These are phyloP conservation scores for Oophaga pumilio DNA, from an alignment of 2,113 vertebrate genomes.

Conservation along the genomic window DNA sequence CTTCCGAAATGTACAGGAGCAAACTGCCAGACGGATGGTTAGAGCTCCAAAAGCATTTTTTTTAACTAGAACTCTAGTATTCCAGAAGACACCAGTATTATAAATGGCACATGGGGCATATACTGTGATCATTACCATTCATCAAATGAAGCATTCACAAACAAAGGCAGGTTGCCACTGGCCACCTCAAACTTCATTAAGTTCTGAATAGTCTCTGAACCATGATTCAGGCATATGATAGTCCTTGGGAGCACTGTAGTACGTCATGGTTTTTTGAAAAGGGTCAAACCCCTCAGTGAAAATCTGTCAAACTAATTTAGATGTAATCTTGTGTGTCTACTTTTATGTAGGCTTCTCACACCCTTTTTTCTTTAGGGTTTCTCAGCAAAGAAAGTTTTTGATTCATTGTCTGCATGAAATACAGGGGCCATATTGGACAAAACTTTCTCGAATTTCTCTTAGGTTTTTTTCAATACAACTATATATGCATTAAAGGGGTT, in stretches of 20 bases:
- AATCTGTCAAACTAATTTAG: not conserved
- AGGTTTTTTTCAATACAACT: too few species aligned
- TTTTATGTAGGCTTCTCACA: not conserved
- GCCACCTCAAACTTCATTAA: not conserved
- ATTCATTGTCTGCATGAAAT: not conserved
- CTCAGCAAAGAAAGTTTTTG: not conserved
- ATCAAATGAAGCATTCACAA: not conserved
- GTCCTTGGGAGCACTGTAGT: not conserved
- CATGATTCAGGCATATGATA: not conserved
- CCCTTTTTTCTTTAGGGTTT: not conserved
- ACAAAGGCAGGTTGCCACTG: not conserved
- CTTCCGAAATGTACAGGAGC: too few species aligned
- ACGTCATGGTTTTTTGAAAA: not conserved
- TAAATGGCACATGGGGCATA: too few species aligned
- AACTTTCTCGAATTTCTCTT: too few species aligned
- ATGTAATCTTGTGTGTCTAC: not conserved
- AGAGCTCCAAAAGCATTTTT: too few species aligned
- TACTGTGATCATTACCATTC: not conserved
- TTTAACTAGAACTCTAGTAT: too few species aligned
- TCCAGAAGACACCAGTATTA: too few species aligned
- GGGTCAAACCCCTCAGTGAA: not conserved
- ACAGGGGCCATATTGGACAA: too few species aligned
- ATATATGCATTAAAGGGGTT: too few species aligned
- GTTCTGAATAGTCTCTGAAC: not conserved
- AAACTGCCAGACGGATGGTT: too few species aligned